Percentiles rank a stretch among this genome's conserved stretches.
Evolutionary conservation across 2,888 invertebrate genomes (phyloP).

Genomic region (Apoda limacodes): DNA sequence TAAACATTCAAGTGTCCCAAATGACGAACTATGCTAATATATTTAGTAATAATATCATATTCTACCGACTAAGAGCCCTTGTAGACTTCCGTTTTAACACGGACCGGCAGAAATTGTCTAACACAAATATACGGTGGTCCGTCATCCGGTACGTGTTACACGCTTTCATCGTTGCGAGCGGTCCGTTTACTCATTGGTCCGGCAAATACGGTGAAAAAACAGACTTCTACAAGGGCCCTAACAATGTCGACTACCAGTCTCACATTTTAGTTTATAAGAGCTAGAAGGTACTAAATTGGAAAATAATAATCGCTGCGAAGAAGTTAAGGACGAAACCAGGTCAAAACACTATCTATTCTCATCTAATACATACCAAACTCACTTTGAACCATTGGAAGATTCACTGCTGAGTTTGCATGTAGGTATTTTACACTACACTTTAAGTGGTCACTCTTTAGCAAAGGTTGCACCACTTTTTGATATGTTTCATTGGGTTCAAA

Average conservation of each 20-base stretch:
- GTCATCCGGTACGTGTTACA: too few species aligned
- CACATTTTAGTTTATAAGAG: conserved; percentile 67
- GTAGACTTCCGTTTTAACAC: too few species aligned
- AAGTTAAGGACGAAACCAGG: conserved; percentile 59
- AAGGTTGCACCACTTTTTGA: conserved; percentile 62
- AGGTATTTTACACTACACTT: conserved; percentile 58
- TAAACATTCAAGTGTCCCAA: conserved; percentile 49
- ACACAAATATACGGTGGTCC: too few species aligned
- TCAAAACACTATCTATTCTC: conserved; percentile 39
- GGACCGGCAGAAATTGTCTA: too few species aligned
- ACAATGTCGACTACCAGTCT: conserved; percentile 70
- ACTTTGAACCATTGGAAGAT: conserved; percentile 8
- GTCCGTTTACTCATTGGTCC: too few species aligned
- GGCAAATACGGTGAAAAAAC: too few species aligned
- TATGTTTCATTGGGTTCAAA: conserved; percentile 63
- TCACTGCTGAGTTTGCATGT: conserved; percentile 29
- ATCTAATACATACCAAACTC: conserved; percentile 20
- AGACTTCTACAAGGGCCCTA: too few species aligned
- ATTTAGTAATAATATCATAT: conserved; percentile 50
- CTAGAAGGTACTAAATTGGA: conserved; percentile 61
- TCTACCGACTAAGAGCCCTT: conserved; percentile 65
- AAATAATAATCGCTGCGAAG: conserved; percentile 56
- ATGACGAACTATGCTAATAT: conserved; percentile 59
- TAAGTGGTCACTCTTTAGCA: conserved; percentile 53
- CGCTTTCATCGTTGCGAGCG: too few species aligned